Base-by-base conservation (phyloP, 2,113 vertebrate genomes). In the Phodopus roborovskii region DNA sequence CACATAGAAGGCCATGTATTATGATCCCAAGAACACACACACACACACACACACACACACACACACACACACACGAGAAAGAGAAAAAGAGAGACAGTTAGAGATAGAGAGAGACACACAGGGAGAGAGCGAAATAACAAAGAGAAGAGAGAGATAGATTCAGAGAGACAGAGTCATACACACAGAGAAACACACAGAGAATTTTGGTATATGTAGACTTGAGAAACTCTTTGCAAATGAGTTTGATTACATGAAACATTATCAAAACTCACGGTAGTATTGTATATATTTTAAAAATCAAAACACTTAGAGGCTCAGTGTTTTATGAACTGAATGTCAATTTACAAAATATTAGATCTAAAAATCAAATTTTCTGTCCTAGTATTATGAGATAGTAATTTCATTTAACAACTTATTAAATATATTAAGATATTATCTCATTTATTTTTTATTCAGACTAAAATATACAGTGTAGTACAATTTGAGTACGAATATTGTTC, bases 171-270 rank as follows among this genome's bases (percentile, higher is more conserved):
- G 71, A 74, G 8, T 42, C 3, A 17, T n/a, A 42, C 4, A 39
- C 10, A 22, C 17, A 39, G 36, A 73, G 36, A 73, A 1, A 39
- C 0, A 45, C 24, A 74, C 15, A 78, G 36, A 45, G 13, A 70
- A 36, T 82, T 10, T 82, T n/a, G 12, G 42, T 42, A 24, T 42
- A 26, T 92, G 53, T n/a, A 88, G 74, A 93, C 87, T 92, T 28
- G 39, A 92, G 70, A 71, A 36, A 93, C 95, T 58, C 60, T 97
- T 84, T 94, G 56, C 39, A 97, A 95, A 97, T 2, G 64, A 58
- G 83, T 71, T 97, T 71, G 78, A 0, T 91, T 85, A 92, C 87
- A 96, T 96, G 97, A 97, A 97, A 84, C 86, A 90, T 96, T 93
- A 94, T 56, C 4, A 96, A 94, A 87, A 91, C 64, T 68, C 7